Percentiles rank a stretch among this genome's conserved stretches.
Evolutionary conservation across 2,797 vertebrate species (phyloP).

Genomic region (Danio kyathit): DNA sequence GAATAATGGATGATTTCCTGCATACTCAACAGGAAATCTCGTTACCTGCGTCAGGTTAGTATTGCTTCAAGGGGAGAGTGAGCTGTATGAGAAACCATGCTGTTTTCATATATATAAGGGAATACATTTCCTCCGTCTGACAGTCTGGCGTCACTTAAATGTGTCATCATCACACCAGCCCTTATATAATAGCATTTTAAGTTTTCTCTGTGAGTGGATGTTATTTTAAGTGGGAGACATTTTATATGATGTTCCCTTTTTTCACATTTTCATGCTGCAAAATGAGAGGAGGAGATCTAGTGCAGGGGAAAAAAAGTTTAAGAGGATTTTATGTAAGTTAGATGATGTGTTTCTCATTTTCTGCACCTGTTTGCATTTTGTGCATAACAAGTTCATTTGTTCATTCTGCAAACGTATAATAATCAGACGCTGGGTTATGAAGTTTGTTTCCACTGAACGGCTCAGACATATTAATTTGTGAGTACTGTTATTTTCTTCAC

Average conservation of each 20-base stretch:
- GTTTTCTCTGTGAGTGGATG: background rate
- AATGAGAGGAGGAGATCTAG: background rate
- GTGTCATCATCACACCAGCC: conserved; percentile 21
- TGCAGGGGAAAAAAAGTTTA: background rate
- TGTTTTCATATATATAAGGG: background rate
- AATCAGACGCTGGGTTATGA: conserved; percentile 1
- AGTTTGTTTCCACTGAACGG: conserved; percentile 15
- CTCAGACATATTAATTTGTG: conserved; percentile 20
- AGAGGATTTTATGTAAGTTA: background rate
- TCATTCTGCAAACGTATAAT: conserved; percentile 2
- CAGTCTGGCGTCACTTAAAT: conserved; percentile 3
- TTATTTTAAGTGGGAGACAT: background rate
- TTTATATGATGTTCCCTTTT: background rate
- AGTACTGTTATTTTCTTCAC: conserved; percentile 23
- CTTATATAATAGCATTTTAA: conserved; percentile 6
- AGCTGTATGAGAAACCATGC: background rate
- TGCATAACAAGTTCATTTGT: conserved; percentile 11
- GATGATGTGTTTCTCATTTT: background rate
- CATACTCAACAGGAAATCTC: background rate
- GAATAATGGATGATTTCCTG: background rate
- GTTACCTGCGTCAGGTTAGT: background rate
- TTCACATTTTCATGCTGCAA: background rate
- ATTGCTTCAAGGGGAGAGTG: background rate
- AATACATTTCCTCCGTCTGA: background rate
- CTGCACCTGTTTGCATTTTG: conserved; percentile 2